Percentiles rank a stretch among this genome's conserved stretches.
Evolutionary conservation across 2,888 invertebrate genomes (phyloP).

Genomic region (Protodeltote pygarga): DNA sequence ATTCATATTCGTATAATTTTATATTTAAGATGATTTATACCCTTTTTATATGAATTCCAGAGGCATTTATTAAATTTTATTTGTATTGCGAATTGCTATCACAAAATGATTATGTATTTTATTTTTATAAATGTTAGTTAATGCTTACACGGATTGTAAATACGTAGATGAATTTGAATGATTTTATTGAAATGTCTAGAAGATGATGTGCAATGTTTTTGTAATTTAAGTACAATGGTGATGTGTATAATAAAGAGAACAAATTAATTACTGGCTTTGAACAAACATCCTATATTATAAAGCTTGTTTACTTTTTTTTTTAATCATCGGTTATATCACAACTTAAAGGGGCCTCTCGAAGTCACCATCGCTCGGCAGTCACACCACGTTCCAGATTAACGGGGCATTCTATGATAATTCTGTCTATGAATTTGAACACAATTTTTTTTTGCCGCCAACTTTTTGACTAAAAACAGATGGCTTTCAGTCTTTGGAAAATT

Average conservation of each 20-base stretch:
- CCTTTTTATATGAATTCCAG: slow-evolving; percentile 13
- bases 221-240: slow-evolving; percentile 59
- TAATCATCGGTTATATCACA: no score
- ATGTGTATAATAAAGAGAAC: slow-evolving; percentile 52
- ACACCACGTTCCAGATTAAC: no score
- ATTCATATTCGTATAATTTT: slow-evolving; percentile 5
- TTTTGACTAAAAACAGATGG: no score
- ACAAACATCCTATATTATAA: background rate
- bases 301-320: slow-evolving; percentile 1
- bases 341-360: no score
- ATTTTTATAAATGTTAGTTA: slow-evolving; percentile 26
- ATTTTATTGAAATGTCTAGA: slow-evolving; percentile 29
- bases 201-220: slow-evolving; percentile 57
- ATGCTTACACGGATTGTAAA: slow-evolving; percentile 38
- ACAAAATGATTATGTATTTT: slow-evolving; percentile 35
- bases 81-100: slow-evolving; percentile 24
- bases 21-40: slow-evolving; percentile 7
- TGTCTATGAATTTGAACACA: no score
- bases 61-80: slow-evolving; percentile 40
- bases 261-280: slow-evolving; percentile 24
- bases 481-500: no score
- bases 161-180: slow-evolving; percentile 33
- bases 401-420: no score
- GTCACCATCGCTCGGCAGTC: no score
- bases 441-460: no score